These are phyloP conservation scores for Desoria tigrina DNA, from an alignment of 2,888 invertebrate genomes.

Conservation along the genomic window DNA sequence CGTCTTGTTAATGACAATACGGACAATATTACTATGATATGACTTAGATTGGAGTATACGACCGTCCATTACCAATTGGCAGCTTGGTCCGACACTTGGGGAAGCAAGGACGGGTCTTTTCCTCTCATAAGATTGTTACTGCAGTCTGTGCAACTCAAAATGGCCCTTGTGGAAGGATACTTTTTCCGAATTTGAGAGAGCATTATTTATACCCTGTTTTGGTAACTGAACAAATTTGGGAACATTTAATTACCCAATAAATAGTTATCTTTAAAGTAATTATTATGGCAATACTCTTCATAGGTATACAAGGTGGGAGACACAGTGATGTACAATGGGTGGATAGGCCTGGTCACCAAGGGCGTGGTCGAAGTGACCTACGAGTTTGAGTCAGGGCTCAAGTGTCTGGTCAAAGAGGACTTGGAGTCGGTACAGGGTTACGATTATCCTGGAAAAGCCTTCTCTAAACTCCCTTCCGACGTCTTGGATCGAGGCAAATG, in stretches of 20 bases:
- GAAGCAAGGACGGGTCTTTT: not conserved
- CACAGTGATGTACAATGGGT: not conserved
- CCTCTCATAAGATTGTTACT: not conserved
- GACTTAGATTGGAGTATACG: not conserved
- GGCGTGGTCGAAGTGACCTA: not conserved
- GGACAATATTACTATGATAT: too few relatives aligned
- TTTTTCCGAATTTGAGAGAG: conserved; percentile 1
- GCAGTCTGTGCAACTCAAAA: not conserved
- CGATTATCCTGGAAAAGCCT: not conserved
- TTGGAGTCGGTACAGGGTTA: not conserved
- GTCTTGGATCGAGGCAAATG: not conserved
- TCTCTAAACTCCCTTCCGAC: not conserved
- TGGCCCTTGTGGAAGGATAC: not conserved
- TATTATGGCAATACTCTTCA: too few relatives aligned
- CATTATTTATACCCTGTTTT: not conserved
- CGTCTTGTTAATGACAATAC: too few relatives aligned
- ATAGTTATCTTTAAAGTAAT: too few relatives aligned
- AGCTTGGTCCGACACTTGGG: not conserved
- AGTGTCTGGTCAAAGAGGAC: not conserved
- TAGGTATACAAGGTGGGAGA: conserved; percentile 4
- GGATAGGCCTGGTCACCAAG: not conserved
- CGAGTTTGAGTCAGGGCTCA: not conserved
- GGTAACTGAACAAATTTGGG: too few relatives aligned
- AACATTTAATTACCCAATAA: too few relatives aligned
- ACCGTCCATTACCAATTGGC: not conserved